Evolutionary conservation across 2,797 vertebrate species (phyloP).

Genomic region (Liasis olivaceus): DNA sequence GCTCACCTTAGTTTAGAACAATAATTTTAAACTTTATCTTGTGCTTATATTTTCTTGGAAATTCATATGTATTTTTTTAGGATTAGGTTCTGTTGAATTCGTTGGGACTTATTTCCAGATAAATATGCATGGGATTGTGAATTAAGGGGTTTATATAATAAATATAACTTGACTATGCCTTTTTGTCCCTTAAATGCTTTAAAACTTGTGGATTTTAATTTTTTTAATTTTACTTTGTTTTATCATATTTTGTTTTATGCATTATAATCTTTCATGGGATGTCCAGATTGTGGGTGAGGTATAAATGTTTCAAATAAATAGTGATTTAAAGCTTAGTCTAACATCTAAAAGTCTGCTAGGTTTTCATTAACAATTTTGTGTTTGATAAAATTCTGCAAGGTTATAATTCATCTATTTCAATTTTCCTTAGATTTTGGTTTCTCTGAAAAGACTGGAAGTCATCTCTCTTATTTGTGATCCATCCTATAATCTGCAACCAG

Average conservation of each 20-base stretch:
- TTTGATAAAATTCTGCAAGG: neutral
- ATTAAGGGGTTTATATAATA: neutral
- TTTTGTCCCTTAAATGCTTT: neutral
- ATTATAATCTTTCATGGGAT: neutral
- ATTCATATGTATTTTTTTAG: neutral
- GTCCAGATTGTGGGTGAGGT: neutral
- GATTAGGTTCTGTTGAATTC: neutral
- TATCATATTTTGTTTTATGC: neutral
- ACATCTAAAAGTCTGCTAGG: neutral
- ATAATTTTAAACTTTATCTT: neutral
- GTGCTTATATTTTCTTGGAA: neutral
- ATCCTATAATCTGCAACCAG: neutral
- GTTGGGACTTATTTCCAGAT: neutral
- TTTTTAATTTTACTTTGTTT: neutral
- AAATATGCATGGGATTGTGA: neutral
- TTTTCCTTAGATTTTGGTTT: neutral
- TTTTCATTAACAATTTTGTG: neutral
- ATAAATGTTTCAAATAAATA: neutral
- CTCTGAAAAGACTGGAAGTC: neutral
- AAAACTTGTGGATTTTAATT: neutral
- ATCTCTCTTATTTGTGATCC: neutral
- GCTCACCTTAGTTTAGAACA: neutral
- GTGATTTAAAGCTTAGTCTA: neutral
- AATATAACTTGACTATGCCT: neutral
- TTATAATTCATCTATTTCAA: slow-evolving; percentile 1